Conservation (phyloP, 2,113 vertebrate species). For the Pelobates fuscus region DNA sequence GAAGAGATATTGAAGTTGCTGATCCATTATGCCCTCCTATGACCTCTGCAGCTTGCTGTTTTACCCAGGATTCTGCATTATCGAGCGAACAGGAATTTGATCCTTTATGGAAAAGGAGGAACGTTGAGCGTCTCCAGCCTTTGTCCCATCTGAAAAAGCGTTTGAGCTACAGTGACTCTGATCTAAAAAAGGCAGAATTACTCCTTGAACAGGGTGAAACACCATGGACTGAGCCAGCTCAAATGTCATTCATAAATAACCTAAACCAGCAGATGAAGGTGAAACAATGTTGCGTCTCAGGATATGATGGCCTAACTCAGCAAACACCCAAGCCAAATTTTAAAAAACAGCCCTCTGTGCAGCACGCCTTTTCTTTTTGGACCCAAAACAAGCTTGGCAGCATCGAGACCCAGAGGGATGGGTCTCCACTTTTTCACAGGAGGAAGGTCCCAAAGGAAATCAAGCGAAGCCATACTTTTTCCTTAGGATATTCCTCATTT, state of each 20-base stretch:
- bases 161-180: conserved; percentile 90
- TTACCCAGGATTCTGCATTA: conserved; percentile 63
- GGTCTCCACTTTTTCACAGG: conserved; percentile 59
- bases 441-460: conserved; percentile 63
- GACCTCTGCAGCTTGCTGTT: conserved; percentile 36
- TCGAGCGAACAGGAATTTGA: conserved; percentile 71
- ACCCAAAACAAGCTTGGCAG: conserved; percentile 61
- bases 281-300: conserved; percentile 45
- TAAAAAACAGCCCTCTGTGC: conserved; percentile 59
- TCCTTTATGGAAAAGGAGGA: conserved; percentile 75
- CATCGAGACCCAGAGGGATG: conserved; percentile 53
- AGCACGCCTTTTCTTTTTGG: conserved; percentile 73
- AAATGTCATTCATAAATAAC: conserved; percentile 55
- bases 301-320: background rate
- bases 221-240: conserved; percentile 67
- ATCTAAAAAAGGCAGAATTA: conserved; percentile 72
- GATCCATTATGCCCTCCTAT: conserved; percentile 52
- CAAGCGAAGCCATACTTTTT: conserved; percentile 75
- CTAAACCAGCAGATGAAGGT: conserved; percentile 62
- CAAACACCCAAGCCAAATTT: conserved; percentile 55
- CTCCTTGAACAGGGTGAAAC: conserved; percentile 72
- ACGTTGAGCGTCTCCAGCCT: conserved; percentile 66
- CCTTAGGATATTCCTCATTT: conserved; percentile 65
- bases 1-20: conserved; percentile 68
- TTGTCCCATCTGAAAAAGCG: conserved; percentile 67